These are phyloP conservation scores for Gymnorhina tibicen DNA, from an alignment of 2,113 vertebrate species.

Conservation along the genomic window DNA sequence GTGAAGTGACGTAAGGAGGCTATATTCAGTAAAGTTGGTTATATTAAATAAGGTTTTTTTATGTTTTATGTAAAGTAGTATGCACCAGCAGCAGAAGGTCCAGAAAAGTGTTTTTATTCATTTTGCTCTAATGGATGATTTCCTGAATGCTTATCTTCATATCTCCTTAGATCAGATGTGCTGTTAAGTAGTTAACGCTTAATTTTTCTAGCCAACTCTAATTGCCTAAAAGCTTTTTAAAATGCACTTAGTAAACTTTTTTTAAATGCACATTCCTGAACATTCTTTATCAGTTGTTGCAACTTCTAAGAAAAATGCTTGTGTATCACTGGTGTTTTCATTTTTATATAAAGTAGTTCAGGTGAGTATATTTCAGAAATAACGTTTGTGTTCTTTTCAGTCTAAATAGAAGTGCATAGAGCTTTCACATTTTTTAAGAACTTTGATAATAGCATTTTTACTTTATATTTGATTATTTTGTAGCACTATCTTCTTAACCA, in stretches of 20 bases:
- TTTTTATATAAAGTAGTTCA: conserved; percentile 98
- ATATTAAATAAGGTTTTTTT: fast-evolving
- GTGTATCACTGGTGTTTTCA: conserved; percentile 94
- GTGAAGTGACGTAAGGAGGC: not conserved
- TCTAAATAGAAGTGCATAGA: fast-evolving
- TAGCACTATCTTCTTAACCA: not conserved
- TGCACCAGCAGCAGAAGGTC: not conserved
- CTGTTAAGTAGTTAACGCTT: not conserved
- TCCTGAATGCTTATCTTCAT: not conserved
- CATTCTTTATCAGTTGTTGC: conserved; percentile 84
- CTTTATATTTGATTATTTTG: not conserved
- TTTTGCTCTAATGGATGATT: not conserved
- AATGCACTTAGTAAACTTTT: not conserved
- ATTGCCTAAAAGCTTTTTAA: not conserved
- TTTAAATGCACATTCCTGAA: conserved; percentile 63
- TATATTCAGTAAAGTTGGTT: not conserved
- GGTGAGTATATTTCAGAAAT: conserved; percentile 66
- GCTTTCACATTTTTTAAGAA: fast-evolving
- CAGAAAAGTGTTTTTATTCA: not conserved
- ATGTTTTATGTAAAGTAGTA: fast-evolving
- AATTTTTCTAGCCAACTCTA: not conserved
- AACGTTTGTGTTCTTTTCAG: not conserved
- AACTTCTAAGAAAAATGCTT: conserved; percentile 97
- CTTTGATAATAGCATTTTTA: not conserved
- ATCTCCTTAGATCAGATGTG: not conserved